Base-by-base conservation (phyloP, 2,113 vertebrate genomes). In the Salvelinus alpinus region DNA sequence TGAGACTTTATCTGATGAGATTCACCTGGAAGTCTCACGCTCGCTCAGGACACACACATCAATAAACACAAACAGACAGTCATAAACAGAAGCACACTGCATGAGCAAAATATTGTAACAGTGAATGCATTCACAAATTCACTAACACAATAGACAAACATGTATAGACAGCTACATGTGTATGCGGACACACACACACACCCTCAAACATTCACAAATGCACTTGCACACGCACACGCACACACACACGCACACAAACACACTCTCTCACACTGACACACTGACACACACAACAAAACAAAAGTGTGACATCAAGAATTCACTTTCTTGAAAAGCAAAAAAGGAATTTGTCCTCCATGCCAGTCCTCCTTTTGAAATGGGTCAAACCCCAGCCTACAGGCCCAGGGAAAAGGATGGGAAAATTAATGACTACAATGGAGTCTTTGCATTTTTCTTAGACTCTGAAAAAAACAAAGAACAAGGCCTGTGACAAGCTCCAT, bases 401-500 rank as follows among this genome's bases (percentile, higher is more conserved):
- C 94, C 94, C 86, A 90, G 89, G 95, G 94, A 94, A 92, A 96
- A 96, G 95, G 95, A 96, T 97, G 96, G 95, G 95, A 95, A 96
- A 98, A 96, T 95, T 96, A 97, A 97, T 96, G 95, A 97, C 94
- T 95, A 96, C 95, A 96, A 97, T 98, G 92, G 94, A 96, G 94
- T 96, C 95, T 96, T 97, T 95, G 94, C 95, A 95, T 97, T 97
- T 97, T 96, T 96, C 94, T 94, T 91, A 90, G 93, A 92, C 86
- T 92, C 85, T 93, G 92, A 94, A 90, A 91, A 92, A 81, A 83
- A 93, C 92, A 94, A 94, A 93, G 96, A 96, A 96, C 95, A 96
- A 96, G 95, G 94, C 93, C 94, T 93, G 95, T 98, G 97, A 98
- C 96, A 97, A 96, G 94, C 95, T 96, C 96, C 95, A 97, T 98